Percentiles rank a stretch among this genome's conserved stretches.
phyloP scores from a whole-genome alignment of 2,888 invertebrate genomes.

The Abrostola tripartita region DNA sequence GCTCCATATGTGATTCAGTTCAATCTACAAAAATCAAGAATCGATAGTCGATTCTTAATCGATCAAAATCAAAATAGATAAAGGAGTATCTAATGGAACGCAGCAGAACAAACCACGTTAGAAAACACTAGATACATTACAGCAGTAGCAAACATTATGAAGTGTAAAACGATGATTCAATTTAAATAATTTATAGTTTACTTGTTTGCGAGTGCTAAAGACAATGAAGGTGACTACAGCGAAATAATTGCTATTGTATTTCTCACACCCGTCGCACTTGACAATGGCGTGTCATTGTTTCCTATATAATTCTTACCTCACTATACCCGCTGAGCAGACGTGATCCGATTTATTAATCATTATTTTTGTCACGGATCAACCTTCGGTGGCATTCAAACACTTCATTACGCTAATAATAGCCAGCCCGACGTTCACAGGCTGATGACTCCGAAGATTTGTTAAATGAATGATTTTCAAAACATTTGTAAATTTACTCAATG shows the following conservation, averaged over 20 bases:
- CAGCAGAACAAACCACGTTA: no score
- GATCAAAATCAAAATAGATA: no score
- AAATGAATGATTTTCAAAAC: slow-evolving; percentile 39
- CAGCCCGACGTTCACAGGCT: slow-evolving; percentile 32
- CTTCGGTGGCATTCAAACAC: slow-evolving; percentile 52
- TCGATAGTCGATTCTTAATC: no score
- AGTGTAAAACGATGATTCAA: slow-evolving; percentile 53
- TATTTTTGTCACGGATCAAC: slow-evolving; percentile 61
- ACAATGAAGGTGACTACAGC: slow-evolving; percentile 57
- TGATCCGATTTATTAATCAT: slow-evolving; percentile 78
- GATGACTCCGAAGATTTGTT: slow-evolving; percentile 28
- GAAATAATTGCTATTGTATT: slow-evolving; percentile 63
- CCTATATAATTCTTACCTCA: slow-evolving; percentile 80
- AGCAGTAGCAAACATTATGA: slow-evolving; percentile 50
- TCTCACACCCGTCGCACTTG: slow-evolving; percentile 55
- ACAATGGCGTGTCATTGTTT: slow-evolving; percentile 74
- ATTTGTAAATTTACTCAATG: slow-evolving; percentile 25
- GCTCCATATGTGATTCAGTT: no score
- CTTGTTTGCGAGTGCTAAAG: slow-evolving; percentile 47
- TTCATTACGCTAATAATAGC: slow-evolving; percentile 49
- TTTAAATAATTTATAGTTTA: slow-evolving; percentile 59
- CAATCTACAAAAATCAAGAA: no score
- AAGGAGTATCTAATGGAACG: no score
- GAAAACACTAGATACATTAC: slow-evolving; percentile 3
- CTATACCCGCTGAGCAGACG: slow-evolving; percentile 73